Evolutionary conservation across 92 coral and sea anemone species (phyloP), one percentile per base, ranked within the genome.

Genomic region (Parazoanthus darwini): DNA sequence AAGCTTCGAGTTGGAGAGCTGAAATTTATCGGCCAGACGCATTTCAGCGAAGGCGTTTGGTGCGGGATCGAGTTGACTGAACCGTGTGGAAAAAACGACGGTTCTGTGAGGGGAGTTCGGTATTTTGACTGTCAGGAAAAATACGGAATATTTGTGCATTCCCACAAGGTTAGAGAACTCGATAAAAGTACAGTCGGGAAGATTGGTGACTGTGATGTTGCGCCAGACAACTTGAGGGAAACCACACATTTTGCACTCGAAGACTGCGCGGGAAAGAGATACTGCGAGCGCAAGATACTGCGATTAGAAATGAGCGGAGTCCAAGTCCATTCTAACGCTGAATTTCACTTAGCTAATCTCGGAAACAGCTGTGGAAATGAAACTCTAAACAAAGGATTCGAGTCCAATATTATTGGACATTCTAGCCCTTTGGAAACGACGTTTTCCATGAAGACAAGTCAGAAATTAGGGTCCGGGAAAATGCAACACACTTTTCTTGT

Each of bases 31-130:
- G 99, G 99, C 6, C 86, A 89, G 54, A 97, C 99, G 6, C 92
- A 97, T 71, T 97, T 97, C 88, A 94, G 98, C 78, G 87, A 86
- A 13, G 99, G 99, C 58, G 94, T 92, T 26, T 97, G 99, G 99
- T 97, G 95, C 89, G 99, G 99, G 8, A 93, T 97, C 36, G 92
- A 91, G 22, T 74, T 97, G 70, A 94, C 85, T 68, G 96, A 97
- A 54, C 91, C 98, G 5, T 94, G 95, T 90, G 99, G 99, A 2
- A 97, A 97, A 92, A 97, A 97, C 87, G 96, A 97, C 77, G 99
- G 99, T 6, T 92, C 96, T 66, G 98, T 97, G 29, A 90, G 90
- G 35, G 99, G 98, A 14, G 92, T 95, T 18, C 94, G 98, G 37
- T 97, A 97, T 90, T 97, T 97, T 86, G 78, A 79, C 1, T 97